These are phyloP conservation scores for Oryzias celebensis DNA, from an alignment of 2,113 vertebrate species.

Conservation along the genomic window DNA sequence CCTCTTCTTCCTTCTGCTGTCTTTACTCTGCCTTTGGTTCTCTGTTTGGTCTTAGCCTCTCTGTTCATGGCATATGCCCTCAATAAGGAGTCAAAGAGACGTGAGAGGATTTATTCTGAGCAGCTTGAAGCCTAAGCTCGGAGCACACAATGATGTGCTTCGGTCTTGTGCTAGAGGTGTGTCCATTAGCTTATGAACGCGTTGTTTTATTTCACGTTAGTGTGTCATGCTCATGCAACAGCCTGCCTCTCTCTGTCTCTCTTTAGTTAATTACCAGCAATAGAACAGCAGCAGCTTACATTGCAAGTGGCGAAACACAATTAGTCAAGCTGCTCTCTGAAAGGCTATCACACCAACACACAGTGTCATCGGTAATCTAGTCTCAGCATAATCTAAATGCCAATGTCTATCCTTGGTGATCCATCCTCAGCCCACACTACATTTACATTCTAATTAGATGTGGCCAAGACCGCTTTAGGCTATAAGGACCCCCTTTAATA, in stretches of 20 bases:
- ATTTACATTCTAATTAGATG: conserved; percentile 78
- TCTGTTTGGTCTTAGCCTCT: conserved; percentile 59
- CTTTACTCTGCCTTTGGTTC: conserved; percentile 57
- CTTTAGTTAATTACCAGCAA: conserved; percentile 61
- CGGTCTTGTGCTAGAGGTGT: conserved; percentile 43
- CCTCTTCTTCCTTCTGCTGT: conserved; percentile 27
- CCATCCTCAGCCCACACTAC: conserved; percentile 60
- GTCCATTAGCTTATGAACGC: conserved; percentile 9
- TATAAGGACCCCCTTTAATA: conserved; percentile 71
- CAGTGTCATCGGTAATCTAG: conserved; percentile 77
- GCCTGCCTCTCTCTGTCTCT: conserved; percentile 45
- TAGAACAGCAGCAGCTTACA: conserved; percentile 37
- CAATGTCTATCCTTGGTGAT: conserved; percentile 75
- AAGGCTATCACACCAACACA: conserved; percentile 72
- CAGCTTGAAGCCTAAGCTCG: conserved; percentile 43
- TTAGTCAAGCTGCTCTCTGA: conserved; percentile 66
- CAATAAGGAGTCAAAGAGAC: conserved; percentile 62
- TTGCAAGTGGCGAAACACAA: conserved; percentile 65
- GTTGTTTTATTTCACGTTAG: conserved; percentile 29
- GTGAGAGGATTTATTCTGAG: conserved; percentile 56
- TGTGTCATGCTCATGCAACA: conserved; percentile 39
- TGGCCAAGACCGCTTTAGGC: conserved; percentile 55
- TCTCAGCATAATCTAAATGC: conserved; percentile 77
- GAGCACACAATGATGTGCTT: conserved; percentile 34
- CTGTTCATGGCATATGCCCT: conserved; percentile 69